Evolutionary conservation across 2,797 vertebrate genomes (phyloP).

Genomic region (Epinephelus malabaricus): DNA sequence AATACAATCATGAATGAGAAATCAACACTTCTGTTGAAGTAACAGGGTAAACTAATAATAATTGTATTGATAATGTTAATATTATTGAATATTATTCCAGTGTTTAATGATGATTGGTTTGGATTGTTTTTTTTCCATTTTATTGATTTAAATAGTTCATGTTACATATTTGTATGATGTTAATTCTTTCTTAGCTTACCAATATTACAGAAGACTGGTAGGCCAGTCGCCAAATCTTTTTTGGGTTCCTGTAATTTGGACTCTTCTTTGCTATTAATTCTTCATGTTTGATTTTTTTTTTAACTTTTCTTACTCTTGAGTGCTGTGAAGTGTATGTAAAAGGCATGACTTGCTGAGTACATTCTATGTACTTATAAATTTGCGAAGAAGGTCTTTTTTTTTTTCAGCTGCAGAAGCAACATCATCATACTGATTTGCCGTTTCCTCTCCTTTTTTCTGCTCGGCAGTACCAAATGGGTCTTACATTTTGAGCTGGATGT

Average conservation of each 20-base stretch:
- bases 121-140: conserved; percentile 80
- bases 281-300: conserved; percentile 79
- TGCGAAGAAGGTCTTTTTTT: conserved; percentile 73
- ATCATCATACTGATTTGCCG: conserved; percentile 83
- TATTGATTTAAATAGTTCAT: conserved; percentile 83
- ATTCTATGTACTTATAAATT: conserved; percentile 79
- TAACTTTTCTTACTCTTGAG: conserved; percentile 80
- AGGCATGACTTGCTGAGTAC: conserved; percentile 88
- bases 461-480: conserved; percentile 79
- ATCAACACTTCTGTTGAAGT: conserved; percentile 85
- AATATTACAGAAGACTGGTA: conserved; percentile 79
- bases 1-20: conserved; percentile 86
- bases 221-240: conserved; percentile 66
- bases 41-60: conserved; percentile 90
- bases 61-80: conserved; percentile 88
- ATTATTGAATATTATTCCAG: conserved; percentile 87
- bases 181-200: conserved; percentile 85
- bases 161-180: conserved; percentile 88
- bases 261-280: conserved; percentile 83
- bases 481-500: conserved; percentile 85
- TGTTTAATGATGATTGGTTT: conserved; percentile 87
- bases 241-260: conserved; percentile 76
- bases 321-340: conserved; percentile 85
- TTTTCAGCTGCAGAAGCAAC: conserved; percentile 68
- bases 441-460: conserved; percentile 75